Evolutionary conservation across 2,113 vertebrate genomes (phyloP).

Genomic region (Xyrauchen texanus): DNA sequence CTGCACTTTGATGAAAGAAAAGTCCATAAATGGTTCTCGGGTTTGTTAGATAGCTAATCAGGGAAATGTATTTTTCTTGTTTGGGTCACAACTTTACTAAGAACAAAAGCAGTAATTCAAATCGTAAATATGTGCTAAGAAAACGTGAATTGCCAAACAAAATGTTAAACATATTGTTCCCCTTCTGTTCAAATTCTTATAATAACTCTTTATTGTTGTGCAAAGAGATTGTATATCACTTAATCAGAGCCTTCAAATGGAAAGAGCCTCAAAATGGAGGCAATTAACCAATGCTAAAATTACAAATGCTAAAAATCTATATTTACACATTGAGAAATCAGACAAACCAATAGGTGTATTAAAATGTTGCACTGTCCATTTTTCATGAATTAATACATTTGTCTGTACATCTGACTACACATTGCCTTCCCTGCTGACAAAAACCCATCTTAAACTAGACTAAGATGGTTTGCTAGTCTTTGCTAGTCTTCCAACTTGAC

Average conservation of each 20-base stretch:
- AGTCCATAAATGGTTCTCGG: too few relatives aligned
- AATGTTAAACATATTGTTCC: neutral
- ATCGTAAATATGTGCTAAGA: neutral
- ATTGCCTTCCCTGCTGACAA: too few relatives aligned
- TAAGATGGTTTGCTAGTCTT: too few relatives aligned
- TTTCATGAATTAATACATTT: neutral
- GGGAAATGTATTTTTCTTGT: too few relatives aligned
- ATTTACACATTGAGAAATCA: constrained; percentile 16
- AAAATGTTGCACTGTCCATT: neutral
- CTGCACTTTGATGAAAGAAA: neutral
- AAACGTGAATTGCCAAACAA: neutral
- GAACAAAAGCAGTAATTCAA: neutral
- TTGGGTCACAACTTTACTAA: too few relatives aligned
- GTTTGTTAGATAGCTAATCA: too few relatives aligned
- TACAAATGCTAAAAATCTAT: constrained; percentile 13
- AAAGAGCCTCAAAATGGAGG: neutral
- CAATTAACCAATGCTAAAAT: neutral
- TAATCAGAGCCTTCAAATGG: neutral
- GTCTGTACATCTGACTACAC: neutral
- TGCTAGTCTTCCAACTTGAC: too few relatives aligned
- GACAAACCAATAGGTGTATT: constrained; percentile 8
- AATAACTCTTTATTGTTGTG: constrained; percentile 1
- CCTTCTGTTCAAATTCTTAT: neutral
- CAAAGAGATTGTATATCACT: neutral
- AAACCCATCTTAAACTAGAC: too few relatives aligned